These are phyloP conservation scores for Amazonetta brasiliensis DNA, from an alignment of 2,797 vertebrate species.

Conservation along the genomic window DNA sequence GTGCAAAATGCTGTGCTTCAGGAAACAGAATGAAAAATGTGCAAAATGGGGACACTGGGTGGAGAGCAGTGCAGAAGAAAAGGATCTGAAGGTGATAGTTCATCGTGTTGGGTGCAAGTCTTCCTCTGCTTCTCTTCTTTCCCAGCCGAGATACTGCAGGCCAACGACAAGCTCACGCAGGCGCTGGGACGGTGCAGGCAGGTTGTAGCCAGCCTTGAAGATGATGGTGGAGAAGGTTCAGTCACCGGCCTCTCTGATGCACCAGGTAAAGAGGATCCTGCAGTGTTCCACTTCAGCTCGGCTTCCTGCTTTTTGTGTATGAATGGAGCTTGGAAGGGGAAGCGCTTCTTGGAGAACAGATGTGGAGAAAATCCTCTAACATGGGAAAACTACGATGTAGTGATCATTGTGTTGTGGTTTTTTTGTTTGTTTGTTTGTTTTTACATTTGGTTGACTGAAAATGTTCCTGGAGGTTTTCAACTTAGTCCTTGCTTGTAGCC, in stretches of 20 bases:
- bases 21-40: not conserved
- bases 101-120: not conserved
- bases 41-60: not conserved
- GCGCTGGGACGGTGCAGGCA: conserved; percentile 81
- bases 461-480: no score
- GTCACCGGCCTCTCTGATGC: not conserved
- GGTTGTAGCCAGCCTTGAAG: conserved; percentile 14
- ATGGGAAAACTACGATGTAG: rapidly evolving
- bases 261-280: not conserved
- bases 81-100: not conserved
- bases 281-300: rapidly evolving
- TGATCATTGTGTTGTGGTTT: no score
- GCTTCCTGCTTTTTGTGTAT: not conserved
- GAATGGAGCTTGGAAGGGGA: not conserved
- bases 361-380: not conserved
- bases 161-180: conserved; percentile 84
- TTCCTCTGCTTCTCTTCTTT: not conserved
- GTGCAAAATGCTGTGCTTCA: not conserved
- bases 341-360: not conserved
- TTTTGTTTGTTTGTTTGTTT: rapidly evolving
- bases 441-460: rapidly evolving
- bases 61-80: not conserved
- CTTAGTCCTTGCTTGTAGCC: not conserved
- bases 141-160: conserved; percentile 85
- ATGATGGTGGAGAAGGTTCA: not conserved